Percentiles rank a stretch among this genome's conserved stretches.
Conservation (phyloP, 1,140 invertebrate genomes). For the Sycophila sp. region DNA sequence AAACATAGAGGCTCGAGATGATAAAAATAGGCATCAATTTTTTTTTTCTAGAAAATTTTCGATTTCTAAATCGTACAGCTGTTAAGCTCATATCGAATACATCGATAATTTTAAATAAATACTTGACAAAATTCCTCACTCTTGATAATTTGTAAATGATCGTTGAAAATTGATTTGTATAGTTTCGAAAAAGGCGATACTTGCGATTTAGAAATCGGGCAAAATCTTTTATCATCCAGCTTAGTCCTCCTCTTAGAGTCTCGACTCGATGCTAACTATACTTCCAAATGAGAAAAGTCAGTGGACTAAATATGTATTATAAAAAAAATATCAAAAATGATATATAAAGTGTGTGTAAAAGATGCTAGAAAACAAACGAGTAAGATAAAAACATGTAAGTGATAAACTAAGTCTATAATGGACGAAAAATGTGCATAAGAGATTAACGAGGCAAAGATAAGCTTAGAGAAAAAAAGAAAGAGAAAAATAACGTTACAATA, state of each 20-base stretch:
- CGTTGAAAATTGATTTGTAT: too few relatives aligned
- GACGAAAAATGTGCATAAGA: neutral
- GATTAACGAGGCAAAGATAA: conserved; percentile 3
- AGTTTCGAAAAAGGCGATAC: too few relatives aligned
- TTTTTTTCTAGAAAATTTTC: too few relatives aligned
- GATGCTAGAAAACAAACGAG: neutral
- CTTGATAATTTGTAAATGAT: too few relatives aligned
- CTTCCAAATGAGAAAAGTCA: conserved; percentile 20
- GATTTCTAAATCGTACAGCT: too few relatives aligned
- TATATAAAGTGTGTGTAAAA: neutral
- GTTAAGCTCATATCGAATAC: too few relatives aligned
- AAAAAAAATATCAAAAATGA: conserved; percentile 22
- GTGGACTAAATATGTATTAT: conserved; percentile 5
- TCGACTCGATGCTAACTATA: conserved; percentile 32
- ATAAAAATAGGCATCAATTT: too few relatives aligned
- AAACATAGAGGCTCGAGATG: too few relatives aligned
- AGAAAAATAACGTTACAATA: conserved; percentile 35
- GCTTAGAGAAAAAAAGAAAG: neutral
- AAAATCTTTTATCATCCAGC: too few relatives aligned
- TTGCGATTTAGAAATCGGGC: too few relatives aligned
- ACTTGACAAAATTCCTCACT: too few relatives aligned
- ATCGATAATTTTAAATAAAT: too few relatives aligned
- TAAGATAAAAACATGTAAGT: conserved; percentile 14
- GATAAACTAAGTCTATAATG: conserved; percentile 6
- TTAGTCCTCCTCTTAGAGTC: conserved; percentile 23